phyloP scores from a whole-genome alignment of 2,113 vertebrate species.

The Cavia porcellus region DNA sequence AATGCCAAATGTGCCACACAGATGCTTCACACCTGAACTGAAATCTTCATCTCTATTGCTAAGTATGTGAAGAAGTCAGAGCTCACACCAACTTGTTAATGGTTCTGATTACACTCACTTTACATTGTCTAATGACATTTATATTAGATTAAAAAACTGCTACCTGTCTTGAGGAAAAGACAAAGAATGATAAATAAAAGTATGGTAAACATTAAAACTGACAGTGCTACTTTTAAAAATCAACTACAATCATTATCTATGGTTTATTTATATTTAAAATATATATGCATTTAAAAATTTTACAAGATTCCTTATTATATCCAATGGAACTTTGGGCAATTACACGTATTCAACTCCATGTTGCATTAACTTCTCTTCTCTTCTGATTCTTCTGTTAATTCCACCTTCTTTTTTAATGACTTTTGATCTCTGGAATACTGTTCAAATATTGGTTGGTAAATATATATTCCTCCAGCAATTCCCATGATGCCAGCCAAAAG shows the following conservation, averaged over 20 bases:
- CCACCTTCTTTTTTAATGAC: slow-evolving; percentile 60
- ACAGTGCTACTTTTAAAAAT: slow-evolving; percentile 23
- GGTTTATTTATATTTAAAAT: slow-evolving; percentile 57
- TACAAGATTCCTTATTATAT: slow-evolving; percentile 9
- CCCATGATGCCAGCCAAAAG: slow-evolving; percentile 89
- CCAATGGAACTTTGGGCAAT: slow-evolving; percentile 12
- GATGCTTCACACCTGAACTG: neutral
- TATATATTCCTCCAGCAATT: slow-evolving; percentile 92
- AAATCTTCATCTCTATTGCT: neutral
- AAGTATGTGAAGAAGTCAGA: neutral
- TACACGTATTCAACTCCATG: neutral
- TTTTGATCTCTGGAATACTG: slow-evolving; percentile 70
- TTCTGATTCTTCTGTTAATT: slow-evolving; percentile 59
- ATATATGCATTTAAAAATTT: neutral
- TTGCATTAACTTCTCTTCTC: slow-evolving; percentile 74
- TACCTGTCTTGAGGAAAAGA: slow-evolving; percentile 22
- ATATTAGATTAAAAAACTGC: slow-evolving; percentile 26
- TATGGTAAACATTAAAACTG: neutral
- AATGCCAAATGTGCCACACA: neutral
- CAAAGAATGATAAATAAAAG: neutral
- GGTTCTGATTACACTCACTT: neutral
- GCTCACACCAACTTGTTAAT: slow-evolving; percentile 13
- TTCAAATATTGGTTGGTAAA: slow-evolving; percentile 92
- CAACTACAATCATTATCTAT: neutral
- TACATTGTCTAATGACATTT: neutral